These are phyloP conservation scores for Labeo calbasu DNA, from an alignment of 2,797 vertebrate genomes.

Conservation along the genomic window DNA sequence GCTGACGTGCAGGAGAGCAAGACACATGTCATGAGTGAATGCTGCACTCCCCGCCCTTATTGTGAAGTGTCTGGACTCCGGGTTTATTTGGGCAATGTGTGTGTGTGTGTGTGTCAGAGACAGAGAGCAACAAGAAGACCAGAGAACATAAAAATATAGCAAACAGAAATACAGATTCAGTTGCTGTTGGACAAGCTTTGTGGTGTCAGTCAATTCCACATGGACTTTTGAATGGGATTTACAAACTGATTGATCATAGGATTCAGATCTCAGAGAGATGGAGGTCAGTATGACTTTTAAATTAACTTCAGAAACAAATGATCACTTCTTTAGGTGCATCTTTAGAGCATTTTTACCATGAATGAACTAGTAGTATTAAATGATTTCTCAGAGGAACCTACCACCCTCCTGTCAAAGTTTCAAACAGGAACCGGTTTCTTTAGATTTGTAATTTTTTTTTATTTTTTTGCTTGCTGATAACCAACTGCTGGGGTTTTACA, in stretches of 20 bases:
- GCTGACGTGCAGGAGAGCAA: conserved; percentile 61
- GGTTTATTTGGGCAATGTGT: conserved; percentile 69
- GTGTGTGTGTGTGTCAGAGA: conserved; percentile 24
- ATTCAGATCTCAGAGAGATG: conserved; percentile 57
- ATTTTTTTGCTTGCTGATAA: conserved; percentile 51
- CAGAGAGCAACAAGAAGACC: neutral
- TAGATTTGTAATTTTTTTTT: neutral
- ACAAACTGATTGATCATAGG: conserved; percentile 44
- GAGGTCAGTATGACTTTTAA: conserved; percentile 70
- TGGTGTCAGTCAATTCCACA: conserved; percentile 57
- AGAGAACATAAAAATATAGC: neutral
- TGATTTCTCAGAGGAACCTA: neutral
- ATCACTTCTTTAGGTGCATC: neutral
- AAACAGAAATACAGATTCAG: neutral
- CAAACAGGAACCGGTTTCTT: neutral
- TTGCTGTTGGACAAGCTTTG: conserved; percentile 44
- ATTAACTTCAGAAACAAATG: neutral
- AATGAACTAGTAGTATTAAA: neutral
- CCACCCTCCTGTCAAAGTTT: conserved; percentile 19
- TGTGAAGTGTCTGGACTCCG: conserved; percentile 62
- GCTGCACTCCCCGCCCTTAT: conserved; percentile 61
- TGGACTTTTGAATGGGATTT: conserved; percentile 54
- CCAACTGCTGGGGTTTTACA: conserved; percentile 65
- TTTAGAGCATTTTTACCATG: neutral
- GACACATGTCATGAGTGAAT: conserved; percentile 53